Base-by-base conservation (phyloP, 2,888 invertebrate genomes). In the Chrysolina americana region DNA sequence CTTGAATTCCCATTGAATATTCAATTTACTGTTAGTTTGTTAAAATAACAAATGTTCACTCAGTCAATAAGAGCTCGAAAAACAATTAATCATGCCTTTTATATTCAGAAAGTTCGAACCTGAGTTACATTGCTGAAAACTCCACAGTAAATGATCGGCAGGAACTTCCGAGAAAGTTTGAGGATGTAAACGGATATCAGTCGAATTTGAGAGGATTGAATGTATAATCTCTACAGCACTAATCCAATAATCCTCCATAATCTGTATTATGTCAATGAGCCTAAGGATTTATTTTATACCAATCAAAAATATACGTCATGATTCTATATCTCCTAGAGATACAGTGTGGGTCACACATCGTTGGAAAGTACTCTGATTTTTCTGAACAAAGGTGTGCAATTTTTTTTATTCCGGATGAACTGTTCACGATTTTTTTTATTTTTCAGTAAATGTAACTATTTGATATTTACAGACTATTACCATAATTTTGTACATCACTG, bases 11-110 rank as follows among this genome's bases (percentile, higher is more conserved):
- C 77, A 73, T 77, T 70, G 74, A 70, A 64, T 53, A 66, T 70
- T 65, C 74, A 74, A 70, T 70, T 70, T 74, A 68, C 62, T 65
- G 70, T 64, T 66, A 70, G 74, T 74, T 68, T 74, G 74, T 70
- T 70, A 62, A 74, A 74, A 74, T 74, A 74, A 74, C 74, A 74
- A 74, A 74, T 74, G 74, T 66, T 74, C 74, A 63, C 70, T 74
- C 63, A 74, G 70, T 70, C 74, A 74, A 74, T 74, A 74, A 74
- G 68, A 74, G 70, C 50, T 53, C 65, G 70, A 59, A 74, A 74
- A 68, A 70, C 70, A 70, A 74, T 74, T 74, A 74, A 74, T 74
- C 74, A 74, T 44, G 66, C 66, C 74, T 74, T 74, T 74, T 74
- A 74, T 70, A 70, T 74, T 70, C 65, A 68, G 66, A 74, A 73